These are phyloP conservation scores for Craseonycteris thonglongyai DNA, from an alignment of 2,113 vertebrate genomes.

Conservation along the genomic window DNA sequence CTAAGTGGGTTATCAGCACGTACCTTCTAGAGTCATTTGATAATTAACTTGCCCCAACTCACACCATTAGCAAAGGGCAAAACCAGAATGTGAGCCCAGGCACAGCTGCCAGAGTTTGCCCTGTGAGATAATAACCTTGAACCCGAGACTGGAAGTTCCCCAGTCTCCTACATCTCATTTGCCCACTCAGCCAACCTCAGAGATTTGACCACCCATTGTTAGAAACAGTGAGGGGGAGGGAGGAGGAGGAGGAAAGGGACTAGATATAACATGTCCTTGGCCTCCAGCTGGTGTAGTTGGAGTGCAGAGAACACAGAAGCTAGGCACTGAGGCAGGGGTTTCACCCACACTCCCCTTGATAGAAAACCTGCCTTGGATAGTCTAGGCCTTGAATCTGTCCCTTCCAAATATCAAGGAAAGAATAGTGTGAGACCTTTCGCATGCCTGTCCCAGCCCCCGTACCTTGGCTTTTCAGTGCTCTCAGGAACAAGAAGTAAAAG, in stretches of 20 bases:
- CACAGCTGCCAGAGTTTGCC: not conserved
- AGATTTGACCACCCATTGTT: not conserved
- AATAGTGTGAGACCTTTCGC: not conserved
- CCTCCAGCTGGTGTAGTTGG: not conserved
- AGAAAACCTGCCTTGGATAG: not conserved
- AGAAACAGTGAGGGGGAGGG: not conserved
- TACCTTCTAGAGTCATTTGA: not conserved
- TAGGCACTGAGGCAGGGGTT: not conserved
- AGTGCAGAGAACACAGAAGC: not conserved
- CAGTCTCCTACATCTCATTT: not conserved
- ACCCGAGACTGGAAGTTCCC: not conserved
- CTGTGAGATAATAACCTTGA: not conserved
- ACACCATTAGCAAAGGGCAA: not conserved
- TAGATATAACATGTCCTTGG: not conserved
- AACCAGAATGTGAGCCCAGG: not conserved
- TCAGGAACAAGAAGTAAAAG: not conserved
- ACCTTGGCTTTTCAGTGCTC: not conserved
- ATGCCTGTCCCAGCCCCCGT: fast-evolving
- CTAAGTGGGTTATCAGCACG: not conserved
- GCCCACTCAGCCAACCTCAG: not conserved
- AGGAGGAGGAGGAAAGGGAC: not conserved
- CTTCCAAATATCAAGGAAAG: not conserved
- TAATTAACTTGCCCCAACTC: not conserved
- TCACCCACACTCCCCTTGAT: not conserved
- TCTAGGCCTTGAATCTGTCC: not conserved